Evolutionary conservation across 2,888 invertebrate species (phyloP).

Genomic region (Phania funesta): DNA sequence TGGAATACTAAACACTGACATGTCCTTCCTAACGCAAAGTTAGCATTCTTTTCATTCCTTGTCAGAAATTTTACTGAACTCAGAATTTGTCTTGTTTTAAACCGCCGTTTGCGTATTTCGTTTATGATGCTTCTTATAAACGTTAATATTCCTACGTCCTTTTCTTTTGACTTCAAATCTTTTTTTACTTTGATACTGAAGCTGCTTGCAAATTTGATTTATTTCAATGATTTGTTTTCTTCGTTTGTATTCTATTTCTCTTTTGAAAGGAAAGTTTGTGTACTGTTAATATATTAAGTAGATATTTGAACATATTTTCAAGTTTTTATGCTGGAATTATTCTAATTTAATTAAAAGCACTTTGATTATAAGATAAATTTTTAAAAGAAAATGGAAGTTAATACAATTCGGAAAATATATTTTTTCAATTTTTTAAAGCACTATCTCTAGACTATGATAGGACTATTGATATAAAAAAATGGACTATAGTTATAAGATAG

Average conservation of each 20-base stretch:
- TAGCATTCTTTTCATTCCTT: too few relatives aligned
- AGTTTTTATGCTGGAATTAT: conserved; percentile 1
- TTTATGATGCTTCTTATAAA: not conserved
- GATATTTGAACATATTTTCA: conserved; percentile 1
- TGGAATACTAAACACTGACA: too few relatives aligned
- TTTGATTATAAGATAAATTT: not conserved
- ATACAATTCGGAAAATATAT: too few relatives aligned
- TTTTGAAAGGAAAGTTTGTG: not conserved
- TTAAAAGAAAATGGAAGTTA: too few relatives aligned
- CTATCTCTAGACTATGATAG: too few relatives aligned
- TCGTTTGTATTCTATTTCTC: not conserved
- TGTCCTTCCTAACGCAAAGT: too few relatives aligned
- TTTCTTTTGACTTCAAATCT: not conserved
- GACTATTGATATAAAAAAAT: too few relatives aligned
- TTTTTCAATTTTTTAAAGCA: too few relatives aligned
- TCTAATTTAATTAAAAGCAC: conserved; percentile 31
- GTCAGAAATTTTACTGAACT: too few relatives aligned
- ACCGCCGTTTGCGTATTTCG: too few relatives aligned
- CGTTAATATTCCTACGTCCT: not conserved
- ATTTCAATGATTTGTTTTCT: conserved; percentile 10
- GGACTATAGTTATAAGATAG: too few relatives aligned
- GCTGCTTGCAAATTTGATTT: conserved; percentile 15
- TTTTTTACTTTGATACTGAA: conserved; percentile 17
- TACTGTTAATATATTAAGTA: conserved; percentile 12
- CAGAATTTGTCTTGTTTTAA: too few relatives aligned